These are phyloP conservation scores for Aplochiton taeniatus DNA, from an alignment of 2,797 vertebrate species.

Conservation along the genomic window DNA sequence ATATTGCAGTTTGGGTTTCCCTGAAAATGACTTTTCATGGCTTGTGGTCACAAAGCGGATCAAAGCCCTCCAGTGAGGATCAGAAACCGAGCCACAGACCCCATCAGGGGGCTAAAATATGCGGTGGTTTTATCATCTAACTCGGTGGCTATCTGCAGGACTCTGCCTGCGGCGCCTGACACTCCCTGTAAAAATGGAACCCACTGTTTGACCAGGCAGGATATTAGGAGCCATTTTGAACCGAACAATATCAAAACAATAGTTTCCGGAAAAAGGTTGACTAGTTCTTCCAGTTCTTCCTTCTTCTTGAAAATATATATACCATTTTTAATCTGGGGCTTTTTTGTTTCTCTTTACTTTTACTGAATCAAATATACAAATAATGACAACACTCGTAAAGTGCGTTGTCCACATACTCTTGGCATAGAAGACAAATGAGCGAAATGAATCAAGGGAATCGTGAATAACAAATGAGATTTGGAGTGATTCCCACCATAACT, in stretches of 20 bases:
- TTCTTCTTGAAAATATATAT: constrained; percentile 19
- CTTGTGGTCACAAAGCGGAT: constrained; percentile 61
- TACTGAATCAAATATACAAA: constrained; percentile 35
- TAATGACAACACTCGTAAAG: constrained; percentile 27
- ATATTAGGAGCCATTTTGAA: constrained; percentile 25
- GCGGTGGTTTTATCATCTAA: constrained; percentile 46
- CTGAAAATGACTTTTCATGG: constrained; percentile 53
- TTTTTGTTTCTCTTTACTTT: constrained; percentile 36
- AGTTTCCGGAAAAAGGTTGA: no score
- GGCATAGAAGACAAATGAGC: constrained; percentile 48
- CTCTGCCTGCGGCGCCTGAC: constrained; percentile 43
- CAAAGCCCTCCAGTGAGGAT: constrained; percentile 54
- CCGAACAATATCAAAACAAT: no score
- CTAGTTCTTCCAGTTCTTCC: no score
- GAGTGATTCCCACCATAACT: constrained; percentile 57
- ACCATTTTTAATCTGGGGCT: constrained; percentile 27
- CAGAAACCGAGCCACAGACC: constrained; percentile 59
- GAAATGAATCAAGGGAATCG: constrained; percentile 59
- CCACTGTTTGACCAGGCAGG: constrained; percentile 22
- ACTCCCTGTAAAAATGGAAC: constrained; percentile 21
- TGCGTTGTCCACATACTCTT: constrained; percentile 34
- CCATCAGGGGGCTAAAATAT: constrained; percentile 46
- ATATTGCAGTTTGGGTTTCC: constrained; percentile 53
- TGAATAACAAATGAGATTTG: constrained; percentile 63
- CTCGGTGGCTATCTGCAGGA: constrained; percentile 51